Evolutionary conservation across 2,113 vertebrate species (phyloP), one percentile per base, ranked within the genome.

Genomic region (Dasyprocta punctata): DNA sequence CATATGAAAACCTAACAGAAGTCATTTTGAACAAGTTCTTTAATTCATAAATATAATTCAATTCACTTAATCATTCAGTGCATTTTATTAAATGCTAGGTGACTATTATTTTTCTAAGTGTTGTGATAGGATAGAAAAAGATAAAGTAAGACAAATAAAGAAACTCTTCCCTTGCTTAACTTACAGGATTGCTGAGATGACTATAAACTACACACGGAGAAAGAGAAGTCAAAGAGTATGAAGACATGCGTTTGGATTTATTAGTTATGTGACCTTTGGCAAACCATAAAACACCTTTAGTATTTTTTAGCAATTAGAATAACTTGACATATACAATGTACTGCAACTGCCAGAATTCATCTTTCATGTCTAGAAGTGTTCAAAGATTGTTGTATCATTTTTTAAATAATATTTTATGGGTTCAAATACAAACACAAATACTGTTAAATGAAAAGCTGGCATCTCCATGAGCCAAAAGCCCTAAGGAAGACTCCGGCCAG

Each of bases 21-120:
- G 33, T 83, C 11, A 75, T 54, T 77, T 78, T 89, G 41, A 92
- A 16, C 26, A 54, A n/a, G 60, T 93, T 47, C 41, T 44, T 95
- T 88, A 95, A n/a, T 80, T 95, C 47, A 84, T 83, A 96, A 92
- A 61, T 14, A 28, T 54, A 84, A 73, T 89, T 93, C 28, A 95
- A 93, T 89, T 92, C 52, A 90, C 13, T 33, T 56, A 88, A 75
- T 91, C 30, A 87, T 75, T 89, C 36, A 75, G 13, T 87, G 8
- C 7, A 78, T 86, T 61, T 92, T 83, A 71, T 58, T 5, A 11
- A 67, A 19, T 33, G 30, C 28, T 71, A 69, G 61, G 9, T 86
- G 11, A 7, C 24, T 88, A 38, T 88, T 81, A 91, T 28, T 87
- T 0, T 73, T 78, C 10, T 63, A n/a, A 14, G 56, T 85, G 4